Percentiles rank a stretch among this genome's conserved stretches.
These are phyloP conservation scores for Cacoxenus indagator DNA, from an alignment of 2,888 invertebrate genomes.

Conservation along the genomic window DNA sequence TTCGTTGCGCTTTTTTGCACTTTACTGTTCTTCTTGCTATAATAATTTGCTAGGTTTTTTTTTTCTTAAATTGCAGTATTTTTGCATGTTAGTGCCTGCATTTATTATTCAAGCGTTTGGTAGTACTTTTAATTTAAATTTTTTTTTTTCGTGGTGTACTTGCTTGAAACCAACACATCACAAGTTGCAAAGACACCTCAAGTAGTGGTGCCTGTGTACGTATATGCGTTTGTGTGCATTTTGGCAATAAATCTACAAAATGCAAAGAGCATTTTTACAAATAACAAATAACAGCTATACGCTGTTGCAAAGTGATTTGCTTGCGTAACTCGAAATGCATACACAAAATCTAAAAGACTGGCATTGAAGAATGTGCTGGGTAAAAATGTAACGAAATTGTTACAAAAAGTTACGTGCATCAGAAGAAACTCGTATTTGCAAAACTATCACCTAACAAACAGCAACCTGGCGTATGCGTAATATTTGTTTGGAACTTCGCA, in stretches of 20 bases:
- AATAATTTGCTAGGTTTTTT: neutral
- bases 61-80: neutral
- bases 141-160: neutral
- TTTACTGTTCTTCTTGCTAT: neutral
- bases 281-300: neutral
- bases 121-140: too few relatives aligned
- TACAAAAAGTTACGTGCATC: neutral
- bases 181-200: neutral
- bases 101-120: neutral
- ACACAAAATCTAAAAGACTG: too few relatives aligned
- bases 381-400: too few relatives aligned
- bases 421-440: neutral
- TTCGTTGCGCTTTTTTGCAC: neutral
- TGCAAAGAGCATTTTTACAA: neutral
- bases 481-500: too few relatives aligned
- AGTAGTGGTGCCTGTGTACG: neutral
- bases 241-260: neutral
- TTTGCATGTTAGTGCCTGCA: neutral
- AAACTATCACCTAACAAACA: neutral
- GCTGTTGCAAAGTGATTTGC: neutral
- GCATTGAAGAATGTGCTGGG: too few relatives aligned
- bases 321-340: too few relatives aligned
- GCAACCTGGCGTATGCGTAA: neutral
- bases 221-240: neutral
- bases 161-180: neutral